Base-by-base conservation (phyloP, 2,113 vertebrate genomes). In the Crotalus horridus region DNA sequence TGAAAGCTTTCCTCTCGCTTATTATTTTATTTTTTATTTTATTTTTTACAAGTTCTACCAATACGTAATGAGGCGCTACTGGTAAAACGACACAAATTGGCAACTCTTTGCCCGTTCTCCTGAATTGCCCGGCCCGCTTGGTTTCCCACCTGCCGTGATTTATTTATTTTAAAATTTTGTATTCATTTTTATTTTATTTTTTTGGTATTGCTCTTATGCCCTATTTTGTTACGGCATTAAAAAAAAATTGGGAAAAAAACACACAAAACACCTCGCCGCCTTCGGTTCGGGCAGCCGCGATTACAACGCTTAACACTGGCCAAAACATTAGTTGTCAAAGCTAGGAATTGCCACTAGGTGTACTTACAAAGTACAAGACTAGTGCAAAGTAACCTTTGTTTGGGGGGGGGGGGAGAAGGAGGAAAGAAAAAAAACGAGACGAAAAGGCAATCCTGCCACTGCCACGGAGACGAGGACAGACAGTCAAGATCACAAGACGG, bases 41-140 rank as follows among this genome's bases (percentile, higher is more conserved):
- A 58, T 98, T 97, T 94, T 98, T 98, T 97, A 98, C 96, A 94
- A 97, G 98, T 97, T 97, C 98, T 98, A 98, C 98, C 97, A 98
- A 98, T 97, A 97, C 97, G 98, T 97, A 97, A 98, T 48, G 48
- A 48, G 48, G 48, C 94, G 97, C 97, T 99, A 98, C 97, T 97
- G 97, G 98, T 98, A 98, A 98, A 98, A 98, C 97, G 97, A 98
- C 97, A 98, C 93, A 97, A 97, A 97, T 89, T 96, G 96, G 96
- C 98, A 98, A 98, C 39, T 39, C 97, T 95, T 96, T 97, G 96
- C 96, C 96, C 96, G 95, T 93, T 91, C 91, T 92, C 53, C 26
- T 89, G 93, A 96, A 90, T 55, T 93, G 92, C 96, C 96, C 95
- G 96, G 93, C 96, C 94, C 43, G 90, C 95, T 93, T n/a, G 61